phyloP scores from a whole-genome alignment of 1,140 invertebrate genomes.

The Brachionus rubens region DNA sequence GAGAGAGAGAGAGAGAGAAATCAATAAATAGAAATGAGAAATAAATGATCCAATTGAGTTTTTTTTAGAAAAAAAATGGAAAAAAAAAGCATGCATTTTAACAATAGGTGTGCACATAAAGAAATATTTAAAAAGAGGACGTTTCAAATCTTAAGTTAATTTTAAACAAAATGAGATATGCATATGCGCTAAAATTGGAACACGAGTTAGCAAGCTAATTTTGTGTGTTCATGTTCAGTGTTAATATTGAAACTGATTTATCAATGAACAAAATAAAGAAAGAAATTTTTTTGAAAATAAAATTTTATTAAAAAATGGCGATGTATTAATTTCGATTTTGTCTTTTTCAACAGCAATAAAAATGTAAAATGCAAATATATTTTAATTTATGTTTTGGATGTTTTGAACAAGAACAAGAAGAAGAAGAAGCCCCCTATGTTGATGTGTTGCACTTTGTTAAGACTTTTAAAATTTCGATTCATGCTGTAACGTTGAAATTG shows the following conservation, averaged over 20 bases:
- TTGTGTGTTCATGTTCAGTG: too few relatives aligned
- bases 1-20: too few relatives aligned
- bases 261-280: too few relatives aligned
- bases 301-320: slow-evolving; percentile 27
- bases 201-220: slow-evolving; percentile 15
- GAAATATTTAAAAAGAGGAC: background rate
- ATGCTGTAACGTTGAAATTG: too few relatives aligned
- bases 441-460: too few relatives aligned
- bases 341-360: background rate
- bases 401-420: background rate
- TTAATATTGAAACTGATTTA: slow-evolving; percentile 30
- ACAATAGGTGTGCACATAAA: slow-evolving; percentile 10
- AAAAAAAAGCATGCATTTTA: slow-evolving; percentile 1
- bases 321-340: slow-evolving; percentile 3
- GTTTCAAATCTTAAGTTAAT: slow-evolving; percentile 15
- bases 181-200: slow-evolving; percentile 31
- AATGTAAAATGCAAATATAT: slow-evolving; percentile 22
- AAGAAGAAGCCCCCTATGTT: too few relatives aligned
- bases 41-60: background rate
- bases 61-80: background rate
- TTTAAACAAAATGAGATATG: background rate
- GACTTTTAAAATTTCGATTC: too few relatives aligned
- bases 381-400: background rate
- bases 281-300: too few relatives aligned
- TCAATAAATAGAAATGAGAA: too few relatives aligned